A percentile compares a stretch with the other conserved stretches of the same genome.
phyloP scores from a whole-genome alignment of 35 echinoderm and acorn worm species.

The Acanthaster planci region DNA sequence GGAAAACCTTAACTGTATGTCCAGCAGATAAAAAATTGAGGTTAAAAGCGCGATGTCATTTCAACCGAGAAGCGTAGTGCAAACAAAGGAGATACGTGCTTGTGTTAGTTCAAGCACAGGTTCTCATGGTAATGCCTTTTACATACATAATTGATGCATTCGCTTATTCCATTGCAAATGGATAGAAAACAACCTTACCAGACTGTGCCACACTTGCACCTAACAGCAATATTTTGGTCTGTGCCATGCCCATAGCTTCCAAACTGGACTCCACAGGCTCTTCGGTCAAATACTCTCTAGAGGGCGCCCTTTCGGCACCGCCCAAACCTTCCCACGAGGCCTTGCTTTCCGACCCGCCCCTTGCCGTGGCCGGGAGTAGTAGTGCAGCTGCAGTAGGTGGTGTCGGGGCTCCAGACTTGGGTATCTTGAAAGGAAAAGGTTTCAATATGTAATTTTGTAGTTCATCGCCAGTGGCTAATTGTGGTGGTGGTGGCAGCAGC shows the following conservation, averaged over 20 bases:
- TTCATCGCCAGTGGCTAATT: background rate
- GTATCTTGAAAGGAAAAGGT: conserved; percentile 2
- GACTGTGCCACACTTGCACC: no score
- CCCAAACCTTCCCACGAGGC: conserved; percentile 17
- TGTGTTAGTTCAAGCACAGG: no score
- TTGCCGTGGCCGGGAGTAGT: background rate
- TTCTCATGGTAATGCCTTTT: no score
- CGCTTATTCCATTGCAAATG: no score
- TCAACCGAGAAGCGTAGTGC: no score
- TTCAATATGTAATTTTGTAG: background rate
- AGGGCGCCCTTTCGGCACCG: background rate
- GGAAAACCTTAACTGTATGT: no score
- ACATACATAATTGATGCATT: no score
- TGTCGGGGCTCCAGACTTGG: background rate
- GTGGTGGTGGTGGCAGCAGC: background rate
- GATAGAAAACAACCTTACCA: no score
- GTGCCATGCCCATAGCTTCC: conserved; percentile 1
- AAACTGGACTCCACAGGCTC: conserved; percentile 9
- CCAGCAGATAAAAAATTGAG: no score
- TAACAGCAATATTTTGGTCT: no score
- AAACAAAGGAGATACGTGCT: no score
- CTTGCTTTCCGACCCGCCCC: conserved; percentile 15
- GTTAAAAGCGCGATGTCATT: no score
- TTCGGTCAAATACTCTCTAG: conserved; percentile 7
- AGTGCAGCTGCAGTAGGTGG: background rate